Evolutionary conservation across 2,888 invertebrate species (phyloP).

Genomic region (Metallyticus violacea): DNA sequence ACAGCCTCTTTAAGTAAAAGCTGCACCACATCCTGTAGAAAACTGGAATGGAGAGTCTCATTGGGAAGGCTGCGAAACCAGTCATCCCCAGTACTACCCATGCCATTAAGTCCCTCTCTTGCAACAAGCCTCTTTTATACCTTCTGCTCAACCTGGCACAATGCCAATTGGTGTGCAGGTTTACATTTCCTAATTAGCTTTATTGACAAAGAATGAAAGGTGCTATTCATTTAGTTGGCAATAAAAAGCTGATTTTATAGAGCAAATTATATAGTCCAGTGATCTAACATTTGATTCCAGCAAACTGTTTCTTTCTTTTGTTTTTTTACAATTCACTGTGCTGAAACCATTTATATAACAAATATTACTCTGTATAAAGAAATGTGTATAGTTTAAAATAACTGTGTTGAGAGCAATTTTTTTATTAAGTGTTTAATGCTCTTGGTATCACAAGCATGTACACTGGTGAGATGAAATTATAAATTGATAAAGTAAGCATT

Average conservation of each 20-base stretch:
- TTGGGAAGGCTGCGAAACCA: constrained; percentile 30
- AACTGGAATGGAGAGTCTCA: constrained; percentile 45
- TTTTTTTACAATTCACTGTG: no score
- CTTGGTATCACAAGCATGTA: no score
- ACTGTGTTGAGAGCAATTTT: no score
- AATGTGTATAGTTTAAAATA: no score
- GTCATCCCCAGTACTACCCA: background rate
- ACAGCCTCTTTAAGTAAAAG: constrained; percentile 47
- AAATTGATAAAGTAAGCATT: no score
- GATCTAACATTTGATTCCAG: background rate
- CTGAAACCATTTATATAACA: no score
- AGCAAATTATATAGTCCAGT: no score
- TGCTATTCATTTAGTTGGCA: background rate
- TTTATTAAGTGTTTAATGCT: no score
- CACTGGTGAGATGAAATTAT: no score
- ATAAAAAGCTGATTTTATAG: no score
- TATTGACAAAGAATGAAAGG: constrained; percentile 7
- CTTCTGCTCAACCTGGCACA: background rate
- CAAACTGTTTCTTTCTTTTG: no score
- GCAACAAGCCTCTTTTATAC: background rate
- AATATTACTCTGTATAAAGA: no score
- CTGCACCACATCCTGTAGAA: constrained; percentile 46
- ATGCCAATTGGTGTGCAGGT: background rate
- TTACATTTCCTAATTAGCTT: constrained; percentile 23
- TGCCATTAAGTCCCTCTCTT: background rate